Percentiles rank a stretch among this genome's conserved stretches.
Evolutionary conservation across 1,140 invertebrate genomes (phyloP).

Genomic region (Ips typographus): DNA sequence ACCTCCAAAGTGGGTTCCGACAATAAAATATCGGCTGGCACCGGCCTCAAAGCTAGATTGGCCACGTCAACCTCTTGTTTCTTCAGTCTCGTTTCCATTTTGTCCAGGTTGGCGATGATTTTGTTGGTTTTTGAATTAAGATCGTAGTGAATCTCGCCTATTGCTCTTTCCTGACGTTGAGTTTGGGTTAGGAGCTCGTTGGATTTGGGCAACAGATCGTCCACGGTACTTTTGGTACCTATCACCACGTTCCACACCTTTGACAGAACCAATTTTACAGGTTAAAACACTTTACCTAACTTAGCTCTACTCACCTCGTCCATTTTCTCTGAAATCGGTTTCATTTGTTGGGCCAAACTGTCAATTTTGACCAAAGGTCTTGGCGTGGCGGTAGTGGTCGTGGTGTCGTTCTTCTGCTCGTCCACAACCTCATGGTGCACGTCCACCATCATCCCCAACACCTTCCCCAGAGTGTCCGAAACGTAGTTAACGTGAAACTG

Average conservation of each 20-base stretch:
- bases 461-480: constrained; percentile 75
- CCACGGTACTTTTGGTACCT: constrained; percentile 81
- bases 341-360: constrained; percentile 73
- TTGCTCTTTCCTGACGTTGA: constrained; percentile 81
- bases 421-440: constrained; percentile 79
- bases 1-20: constrained; percentile 62
- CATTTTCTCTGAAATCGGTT: constrained; percentile 84
- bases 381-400: constrained; percentile 58
- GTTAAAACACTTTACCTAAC: background rate
- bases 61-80: constrained; percentile 79
- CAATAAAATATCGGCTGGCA: constrained; percentile 66
- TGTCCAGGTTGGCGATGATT: constrained; percentile 83
- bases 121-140: constrained; percentile 78
- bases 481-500: constrained; percentile 83
- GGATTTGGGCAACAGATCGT: constrained; percentile 80
- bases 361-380: constrained; percentile 71
- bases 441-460: constrained; percentile 74
- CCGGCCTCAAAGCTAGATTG: constrained; percentile 68
- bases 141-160: constrained; percentile 84
- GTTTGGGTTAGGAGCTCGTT: constrained; percentile 83
- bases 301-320: constrained; percentile 58
- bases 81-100: constrained; percentile 79
- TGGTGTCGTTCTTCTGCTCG: constrained; percentile 48
- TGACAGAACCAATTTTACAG: background rate
- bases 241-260: constrained; percentile 82